phyloP scores from a whole-genome alignment of 2,888 invertebrate genomes.

The Chorisops tibialis region DNA sequence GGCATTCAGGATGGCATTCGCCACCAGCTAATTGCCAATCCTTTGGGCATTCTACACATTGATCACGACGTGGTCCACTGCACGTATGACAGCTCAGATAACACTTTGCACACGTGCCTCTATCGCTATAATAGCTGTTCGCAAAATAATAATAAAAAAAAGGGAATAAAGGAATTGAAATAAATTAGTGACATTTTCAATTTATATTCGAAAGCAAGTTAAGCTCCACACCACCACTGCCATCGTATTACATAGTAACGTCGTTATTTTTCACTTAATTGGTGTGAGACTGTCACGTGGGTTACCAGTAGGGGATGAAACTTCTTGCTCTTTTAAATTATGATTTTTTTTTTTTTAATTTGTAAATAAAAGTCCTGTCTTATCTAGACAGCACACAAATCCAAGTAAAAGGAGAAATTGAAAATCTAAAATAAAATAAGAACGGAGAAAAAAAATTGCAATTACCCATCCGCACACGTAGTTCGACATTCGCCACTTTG shows the following conservation, averaged over 20 bases:
- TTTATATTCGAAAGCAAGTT: too few relatives aligned
- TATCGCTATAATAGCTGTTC: constrained; percentile 78
- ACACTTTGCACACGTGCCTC: constrained; percentile 77
- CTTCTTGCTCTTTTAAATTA: neutral
- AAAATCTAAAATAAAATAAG: constrained; percentile 14
- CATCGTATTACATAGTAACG: too few relatives aligned
- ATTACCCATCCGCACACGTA: constrained; percentile 68
- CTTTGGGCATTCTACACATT: constrained; percentile 77
- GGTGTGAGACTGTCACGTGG: too few relatives aligned
- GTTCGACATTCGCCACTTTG: constrained; percentile 81
- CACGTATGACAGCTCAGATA: constrained; percentile 82
- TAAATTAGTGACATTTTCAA: neutral
- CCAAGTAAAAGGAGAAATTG: neutral
- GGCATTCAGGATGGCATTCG: constrained; percentile 81
- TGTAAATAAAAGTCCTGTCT: too few relatives aligned
- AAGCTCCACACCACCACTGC: neutral
- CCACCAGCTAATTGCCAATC: constrained; percentile 81
- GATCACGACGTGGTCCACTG: constrained; percentile 77
- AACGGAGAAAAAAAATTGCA: constrained; percentile 35
- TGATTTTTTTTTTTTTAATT: too few relatives aligned
- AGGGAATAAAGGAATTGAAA: neutral
- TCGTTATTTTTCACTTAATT: too few relatives aligned
- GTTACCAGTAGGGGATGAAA: neutral
- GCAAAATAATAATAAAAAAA: constrained; percentile 21
- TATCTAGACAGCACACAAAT: neutral